Conservation (phyloP, 1,140 invertebrate genomes). For the Heliconius melpomene region DNA sequence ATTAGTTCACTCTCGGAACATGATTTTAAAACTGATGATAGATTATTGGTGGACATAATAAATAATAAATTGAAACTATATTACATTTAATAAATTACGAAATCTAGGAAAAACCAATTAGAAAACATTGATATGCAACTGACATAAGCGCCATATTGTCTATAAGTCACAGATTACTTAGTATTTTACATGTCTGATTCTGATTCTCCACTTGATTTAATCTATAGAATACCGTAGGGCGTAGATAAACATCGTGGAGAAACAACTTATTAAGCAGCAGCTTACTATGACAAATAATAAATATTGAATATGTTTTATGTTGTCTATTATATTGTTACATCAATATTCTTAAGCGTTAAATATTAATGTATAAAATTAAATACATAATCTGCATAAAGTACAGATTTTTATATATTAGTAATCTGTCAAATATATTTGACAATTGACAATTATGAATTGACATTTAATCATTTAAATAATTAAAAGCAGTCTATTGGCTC, state of each 20-base stretch:
- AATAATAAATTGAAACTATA: slow-evolving; percentile 46
- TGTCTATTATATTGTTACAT: too few species aligned
- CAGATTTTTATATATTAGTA: not conserved
- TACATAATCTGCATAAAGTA: not conserved
- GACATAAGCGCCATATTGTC: slow-evolving; percentile 72
- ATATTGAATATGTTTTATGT: too few species aligned
- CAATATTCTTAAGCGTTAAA: too few species aligned
- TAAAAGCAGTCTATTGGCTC: slow-evolving; percentile 32
- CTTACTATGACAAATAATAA: too few species aligned
- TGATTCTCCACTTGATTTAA: not conserved
- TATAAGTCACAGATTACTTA: slow-evolving; percentile 29
- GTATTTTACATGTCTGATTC: not conserved
- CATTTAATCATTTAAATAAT: slow-evolving; percentile 22
- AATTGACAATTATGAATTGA: slow-evolving; percentile 15
- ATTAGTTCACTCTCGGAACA: slow-evolving; percentile 80
- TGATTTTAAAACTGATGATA: slow-evolving; percentile 77
- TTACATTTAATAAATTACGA: slow-evolving; percentile 53
- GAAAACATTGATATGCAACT: slow-evolving; percentile 73
- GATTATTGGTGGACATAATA: slow-evolving; percentile 75
- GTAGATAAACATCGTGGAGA: not conserved
- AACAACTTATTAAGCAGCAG: not conserved
- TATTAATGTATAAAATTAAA: not conserved
- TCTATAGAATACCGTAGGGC: too few species aligned
- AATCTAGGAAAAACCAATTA: slow-evolving; percentile 63
- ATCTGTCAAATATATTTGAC: not conserved